Percentiles rank a stretch among this genome's conserved stretches.
Conservation (phyloP, 2,888 invertebrate species). For the Drosophila parthenogenetica region DNA sequence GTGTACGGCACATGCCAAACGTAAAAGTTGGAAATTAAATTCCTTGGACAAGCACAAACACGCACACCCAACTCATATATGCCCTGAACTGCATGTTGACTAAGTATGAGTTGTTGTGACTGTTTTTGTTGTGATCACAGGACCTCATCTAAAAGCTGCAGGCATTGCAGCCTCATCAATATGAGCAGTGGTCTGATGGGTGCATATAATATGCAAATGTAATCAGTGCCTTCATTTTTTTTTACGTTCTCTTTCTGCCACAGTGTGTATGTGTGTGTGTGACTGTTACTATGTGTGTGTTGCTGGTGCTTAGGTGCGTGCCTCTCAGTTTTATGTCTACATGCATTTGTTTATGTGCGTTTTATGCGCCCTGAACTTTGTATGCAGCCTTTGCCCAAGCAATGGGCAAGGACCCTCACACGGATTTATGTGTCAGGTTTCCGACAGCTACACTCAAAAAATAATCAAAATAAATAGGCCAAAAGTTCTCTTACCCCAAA, state of each 20-base stretch:
- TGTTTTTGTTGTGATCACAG: constrained; percentile 14
- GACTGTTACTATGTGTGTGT: constrained; percentile 3
- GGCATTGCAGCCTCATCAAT: constrained; percentile 61
- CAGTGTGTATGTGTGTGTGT: constrained; percentile 23
- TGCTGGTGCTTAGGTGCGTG: constrained; percentile 43
- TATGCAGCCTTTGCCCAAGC: constrained; percentile 43
- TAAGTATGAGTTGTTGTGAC: constrained; percentile 15
- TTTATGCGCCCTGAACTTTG: constrained; percentile 70
- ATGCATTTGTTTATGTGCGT: constrained; percentile 75
- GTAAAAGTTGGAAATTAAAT: constrained; percentile 78
- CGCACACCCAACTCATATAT: background rate
- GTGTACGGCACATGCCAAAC: constrained; percentile 65
- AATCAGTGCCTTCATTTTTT: constrained; percentile 74
- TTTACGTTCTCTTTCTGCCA: constrained; percentile 42
- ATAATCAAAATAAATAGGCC: background rate
- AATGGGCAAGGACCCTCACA: constrained; percentile 28
- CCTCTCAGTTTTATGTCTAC: constrained; percentile 59
- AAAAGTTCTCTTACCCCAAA: no score
- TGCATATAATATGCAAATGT: constrained; percentile 77
- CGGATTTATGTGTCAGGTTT: constrained; percentile 43
- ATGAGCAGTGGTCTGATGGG: constrained; percentile 26
- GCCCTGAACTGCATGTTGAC: constrained; percentile 41
- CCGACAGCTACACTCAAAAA: constrained; percentile 10
- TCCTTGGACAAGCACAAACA: constrained; percentile 61
- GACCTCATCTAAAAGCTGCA: constrained; percentile 31